A percentile compares a stretch with the other conserved stretches of the same genome.
Conservation (phyloP, 2,888 invertebrate species). For the Acheta domesticus region DNA sequence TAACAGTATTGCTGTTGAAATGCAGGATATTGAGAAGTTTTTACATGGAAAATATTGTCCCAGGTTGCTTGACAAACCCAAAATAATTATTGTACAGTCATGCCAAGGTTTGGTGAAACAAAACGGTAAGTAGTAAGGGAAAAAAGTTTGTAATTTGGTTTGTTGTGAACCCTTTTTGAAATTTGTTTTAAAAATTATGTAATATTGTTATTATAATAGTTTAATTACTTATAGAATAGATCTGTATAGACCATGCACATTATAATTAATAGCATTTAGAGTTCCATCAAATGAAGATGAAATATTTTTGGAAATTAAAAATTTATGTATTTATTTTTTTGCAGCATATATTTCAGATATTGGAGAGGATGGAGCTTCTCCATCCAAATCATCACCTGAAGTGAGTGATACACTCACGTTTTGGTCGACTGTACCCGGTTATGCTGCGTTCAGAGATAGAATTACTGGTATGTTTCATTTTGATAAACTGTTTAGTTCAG, state of each 20-base stretch:
- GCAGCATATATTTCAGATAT: slow-evolving; percentile 26
- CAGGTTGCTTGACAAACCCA: slow-evolving; percentile 51
- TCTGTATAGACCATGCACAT: too few relatives aligned
- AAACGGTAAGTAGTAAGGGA: slow-evolving; percentile 27
- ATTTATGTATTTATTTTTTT: not conserved
- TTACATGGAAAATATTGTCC: slow-evolving; percentile 44
- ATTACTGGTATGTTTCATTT: slow-evolving; percentile 28
- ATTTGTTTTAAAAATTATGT: too few relatives aligned
- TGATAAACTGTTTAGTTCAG: not conserved
- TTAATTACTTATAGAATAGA: too few relatives aligned
- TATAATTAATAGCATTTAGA: not conserved
- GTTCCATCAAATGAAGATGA: too few relatives aligned
- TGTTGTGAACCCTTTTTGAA: too few relatives aligned
- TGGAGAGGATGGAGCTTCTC: slow-evolving; percentile 25
- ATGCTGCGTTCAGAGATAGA: slow-evolving; percentile 34
- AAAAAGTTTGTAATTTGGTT: too few relatives aligned
- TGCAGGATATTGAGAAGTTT: slow-evolving; percentile 49
- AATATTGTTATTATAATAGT: too few relatives aligned
- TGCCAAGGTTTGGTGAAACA: slow-evolving; percentile 51
- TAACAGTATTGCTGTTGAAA: slow-evolving; percentile 51
- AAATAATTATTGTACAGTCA: slow-evolving; percentile 57
- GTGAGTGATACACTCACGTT: slow-evolving; percentile 30
- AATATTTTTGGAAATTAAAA: too few relatives aligned
- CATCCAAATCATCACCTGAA: slow-evolving; percentile 6
- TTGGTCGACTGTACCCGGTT: slow-evolving; percentile 35